A percentile compares a stretch with the other conserved stretches of the same genome.
Evolutionary conservation across 2,797 vertebrate species (phyloP).

Genomic region (Lycodopsis pacificus): DNA sequence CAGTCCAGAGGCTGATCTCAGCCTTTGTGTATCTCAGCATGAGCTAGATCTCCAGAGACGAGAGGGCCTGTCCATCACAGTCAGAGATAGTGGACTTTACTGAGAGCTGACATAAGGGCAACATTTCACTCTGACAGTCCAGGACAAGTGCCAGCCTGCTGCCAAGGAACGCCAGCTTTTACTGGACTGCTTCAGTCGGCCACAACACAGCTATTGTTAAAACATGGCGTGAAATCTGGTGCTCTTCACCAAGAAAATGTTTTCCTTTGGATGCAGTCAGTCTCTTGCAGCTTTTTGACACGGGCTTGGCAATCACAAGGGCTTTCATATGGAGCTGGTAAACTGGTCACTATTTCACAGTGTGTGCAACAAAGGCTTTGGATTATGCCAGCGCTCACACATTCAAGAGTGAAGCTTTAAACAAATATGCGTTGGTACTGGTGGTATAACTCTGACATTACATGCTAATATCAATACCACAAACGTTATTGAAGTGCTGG

Average conservation of each 20-base stretch:
- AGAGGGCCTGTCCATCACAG: constrained; percentile 65
- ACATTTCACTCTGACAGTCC: constrained; percentile 77
- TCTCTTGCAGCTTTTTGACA: constrained; percentile 53
- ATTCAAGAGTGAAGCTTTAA: constrained; percentile 23
- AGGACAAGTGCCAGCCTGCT: constrained; percentile 59
- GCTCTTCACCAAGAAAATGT: constrained; percentile 65
- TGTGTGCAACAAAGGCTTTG: constrained; percentile 18
- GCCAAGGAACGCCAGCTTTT: constrained; percentile 61
- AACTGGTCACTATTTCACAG: constrained; percentile 40
- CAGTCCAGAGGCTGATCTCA: constrained; percentile 66
- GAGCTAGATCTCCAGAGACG: constrained; percentile 56
- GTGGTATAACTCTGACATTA: constrained; percentile 38
- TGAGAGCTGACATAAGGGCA: constrained; percentile 64
- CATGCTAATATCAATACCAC: constrained; percentile 18
- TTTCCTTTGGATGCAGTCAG: constrained; percentile 59
- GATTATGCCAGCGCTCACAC: constrained; percentile 28
- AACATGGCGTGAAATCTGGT: constrained; percentile 57
- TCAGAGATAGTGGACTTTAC: constrained; percentile 60
- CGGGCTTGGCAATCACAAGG: constrained; percentile 29
- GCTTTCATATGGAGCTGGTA: constrained; percentile 30
- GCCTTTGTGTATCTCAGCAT: constrained; percentile 46
- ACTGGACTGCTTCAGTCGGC: constrained; percentile 41
- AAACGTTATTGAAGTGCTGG: constrained; percentile 45
- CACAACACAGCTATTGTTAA: constrained; percentile 68
- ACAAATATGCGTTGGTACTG: neutral